Percentiles rank a stretch among this genome's conserved stretches.
These are phyloP conservation scores for Hirudinaria manillensis DNA, from an alignment of 2,888 invertebrate species.

Conservation along the genomic window DNA sequence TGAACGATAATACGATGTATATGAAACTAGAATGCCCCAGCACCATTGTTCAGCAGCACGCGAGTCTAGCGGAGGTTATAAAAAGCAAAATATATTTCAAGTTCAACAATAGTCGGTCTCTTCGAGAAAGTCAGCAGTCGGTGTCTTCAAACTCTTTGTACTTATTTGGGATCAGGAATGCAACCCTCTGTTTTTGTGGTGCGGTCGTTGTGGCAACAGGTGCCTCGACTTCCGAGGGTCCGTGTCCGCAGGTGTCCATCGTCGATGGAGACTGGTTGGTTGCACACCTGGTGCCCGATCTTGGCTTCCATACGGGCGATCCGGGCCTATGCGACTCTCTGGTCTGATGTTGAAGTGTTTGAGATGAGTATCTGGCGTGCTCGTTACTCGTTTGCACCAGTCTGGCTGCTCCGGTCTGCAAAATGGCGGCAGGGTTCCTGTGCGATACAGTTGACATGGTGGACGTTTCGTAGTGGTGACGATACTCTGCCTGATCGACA, in stretches of 20 bases:
- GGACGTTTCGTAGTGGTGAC: neutral
- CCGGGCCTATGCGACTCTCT: constrained; percentile 64
- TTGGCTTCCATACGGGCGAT: constrained; percentile 97
- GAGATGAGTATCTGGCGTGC: constrained; percentile 81
- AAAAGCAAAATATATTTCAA: too few relatives aligned
- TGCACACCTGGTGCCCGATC: constrained; percentile 52
- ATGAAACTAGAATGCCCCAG: neutral
- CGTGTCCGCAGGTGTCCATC: neutral
- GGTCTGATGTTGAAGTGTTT: constrained; percentile 22
- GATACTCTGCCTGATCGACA: neutral
- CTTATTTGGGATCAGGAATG: constrained; percentile 24
- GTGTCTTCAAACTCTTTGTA: constrained; percentile 14
- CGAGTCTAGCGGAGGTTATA: too few relatives aligned
- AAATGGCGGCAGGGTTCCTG: neutral
- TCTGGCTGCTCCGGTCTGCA: constrained; percentile 48
- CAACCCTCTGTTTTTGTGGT: constrained; percentile 27
- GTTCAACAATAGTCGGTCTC: neutral
- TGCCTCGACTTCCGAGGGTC: neutral
- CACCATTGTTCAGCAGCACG: too few relatives aligned
- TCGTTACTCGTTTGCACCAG: constrained; percentile 89
- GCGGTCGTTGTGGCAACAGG: neutral
- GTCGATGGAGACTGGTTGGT: neutral
- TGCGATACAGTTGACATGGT: neutral
- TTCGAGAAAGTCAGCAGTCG: constrained; percentile 20
- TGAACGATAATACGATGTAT: neutral